A percentile compares a stretch with the other conserved stretches of the same genome.
Conservation (phyloP, 2,797 vertebrate species). For the Spinus pinus region DNA sequence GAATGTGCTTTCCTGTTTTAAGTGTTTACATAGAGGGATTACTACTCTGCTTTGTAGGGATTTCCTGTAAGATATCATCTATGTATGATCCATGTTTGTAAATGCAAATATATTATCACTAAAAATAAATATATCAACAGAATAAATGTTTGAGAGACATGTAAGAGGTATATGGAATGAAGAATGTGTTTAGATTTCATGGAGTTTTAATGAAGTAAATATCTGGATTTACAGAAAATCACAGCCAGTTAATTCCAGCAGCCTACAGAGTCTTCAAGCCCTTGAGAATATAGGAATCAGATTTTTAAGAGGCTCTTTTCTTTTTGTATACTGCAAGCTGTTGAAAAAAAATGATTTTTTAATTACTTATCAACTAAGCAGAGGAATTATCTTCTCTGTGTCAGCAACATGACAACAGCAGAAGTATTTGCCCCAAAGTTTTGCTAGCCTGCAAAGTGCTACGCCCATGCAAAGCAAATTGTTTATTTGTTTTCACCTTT, state of each 20-base stretch:
- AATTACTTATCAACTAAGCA: not conserved
- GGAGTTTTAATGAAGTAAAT: not conserved
- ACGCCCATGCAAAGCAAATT: not conserved
- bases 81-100: not conserved
- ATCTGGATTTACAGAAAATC: not conserved
- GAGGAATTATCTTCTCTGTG: not conserved
- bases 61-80: not conserved
- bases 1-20: not conserved
- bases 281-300: not conserved
- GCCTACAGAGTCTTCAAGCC: not conserved
- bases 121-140: not conserved
- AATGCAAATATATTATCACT: not conserved
- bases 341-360: not conserved
- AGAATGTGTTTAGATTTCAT: not conserved
- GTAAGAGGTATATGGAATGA: not conserved
- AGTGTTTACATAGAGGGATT: not conserved
- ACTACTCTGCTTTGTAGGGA: not conserved
- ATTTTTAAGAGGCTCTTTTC: not conserved
- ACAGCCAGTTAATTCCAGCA: not conserved
- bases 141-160: not conserved
- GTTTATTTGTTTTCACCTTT: not conserved
- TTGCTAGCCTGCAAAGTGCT: not conserved
- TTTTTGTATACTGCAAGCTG: not conserved
- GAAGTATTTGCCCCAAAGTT: not conserved
- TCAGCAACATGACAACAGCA: not conserved